Evolutionary conservation across 2,888 invertebrate genomes (phyloP).

Genomic region (Thecophora atra): DNA sequence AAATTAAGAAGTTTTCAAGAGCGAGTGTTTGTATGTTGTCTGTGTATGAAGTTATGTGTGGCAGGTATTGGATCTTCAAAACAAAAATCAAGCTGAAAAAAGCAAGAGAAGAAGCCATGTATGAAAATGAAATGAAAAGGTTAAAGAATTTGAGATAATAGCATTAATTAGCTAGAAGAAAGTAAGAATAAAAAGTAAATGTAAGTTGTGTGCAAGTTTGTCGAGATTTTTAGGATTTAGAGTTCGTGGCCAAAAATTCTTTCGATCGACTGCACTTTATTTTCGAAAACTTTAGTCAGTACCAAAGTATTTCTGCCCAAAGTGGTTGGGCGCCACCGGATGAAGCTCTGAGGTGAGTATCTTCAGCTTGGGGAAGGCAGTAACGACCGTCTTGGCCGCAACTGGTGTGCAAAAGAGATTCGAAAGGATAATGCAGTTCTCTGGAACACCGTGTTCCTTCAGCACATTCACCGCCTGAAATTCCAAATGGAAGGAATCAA

Average conservation of each 20-base stretch:
- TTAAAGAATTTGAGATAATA: background rate
- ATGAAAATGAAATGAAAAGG: background rate
- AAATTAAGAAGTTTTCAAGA: background rate
- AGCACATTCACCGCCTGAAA: conserved; percentile 89
- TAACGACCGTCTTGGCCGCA: conserved; percentile 84
- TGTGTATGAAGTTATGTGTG: conserved; percentile 17
- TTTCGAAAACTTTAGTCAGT: conserved; percentile 75
- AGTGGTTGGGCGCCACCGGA: conserved; percentile 95
- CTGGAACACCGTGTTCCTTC: conserved; percentile 92
- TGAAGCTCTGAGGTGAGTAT: conserved; percentile 96
- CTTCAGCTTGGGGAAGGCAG: conserved; percentile 89
- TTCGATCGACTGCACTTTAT: background rate
- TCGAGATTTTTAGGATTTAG: background rate
- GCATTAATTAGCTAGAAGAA: background rate
- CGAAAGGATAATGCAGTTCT: conserved; percentile 94
- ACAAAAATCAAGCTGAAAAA: conserved; percentile 23
- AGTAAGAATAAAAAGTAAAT: background rate
- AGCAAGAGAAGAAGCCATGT: background rate
- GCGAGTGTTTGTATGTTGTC: conserved; percentile 11
- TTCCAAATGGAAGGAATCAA: conserved; percentile 36
- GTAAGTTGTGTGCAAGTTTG: too few relatives aligned
- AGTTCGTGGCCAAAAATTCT: background rate
- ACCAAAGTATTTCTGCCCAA: conserved; percentile 98
- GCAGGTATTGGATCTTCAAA: conserved; percentile 8
- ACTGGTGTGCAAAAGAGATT: conserved; percentile 96